Base-by-base conservation (phyloP, 2,888 invertebrate genomes). In the Diplazon laetatorius region DNA sequence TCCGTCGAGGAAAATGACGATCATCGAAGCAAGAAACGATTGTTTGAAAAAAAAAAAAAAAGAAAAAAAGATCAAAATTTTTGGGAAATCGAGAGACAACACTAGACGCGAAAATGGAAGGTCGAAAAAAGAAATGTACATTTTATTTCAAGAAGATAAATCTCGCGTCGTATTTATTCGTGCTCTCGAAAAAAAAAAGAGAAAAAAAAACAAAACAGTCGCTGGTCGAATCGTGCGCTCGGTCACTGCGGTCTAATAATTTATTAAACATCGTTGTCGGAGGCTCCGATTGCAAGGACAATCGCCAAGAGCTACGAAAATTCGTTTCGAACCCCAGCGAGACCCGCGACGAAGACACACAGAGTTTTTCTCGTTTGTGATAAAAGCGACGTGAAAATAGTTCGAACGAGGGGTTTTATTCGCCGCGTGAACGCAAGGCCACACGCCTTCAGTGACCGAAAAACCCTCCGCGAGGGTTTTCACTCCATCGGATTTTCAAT, bases 391-490 rank as follows among this genome's bases (percentile, higher is more conserved):
- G n/a, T n/a, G n/a, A n/a, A n/a, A n/a, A n/a, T 0, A 18, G 10
- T 12, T 3, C 10, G 12, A 22, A n/a, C n/a, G n/a, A 10, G 10
- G 5, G 12, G 8, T 1, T 30, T 50, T 30, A 35, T 65, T 57
- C 10, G 66, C 3, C 1, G 55, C 30, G 14, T 30, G 1, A 55
- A 55, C 55, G 69, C 82, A 79, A 75, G 82, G 78, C 82, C 78
- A 20, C 35, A 55, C 68, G 82, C 80, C 82, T 81, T 80, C 60
- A 22, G 75, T 83, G 82, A 85, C 82, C 46, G 46, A 74, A 80
- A 82, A n/a, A n/a, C n/a, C 82, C 82, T 82, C 80, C 59, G 44
- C 63, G 66, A 82, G 80, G 81, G 76, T 84, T 80, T 72, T 76
- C 78, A 68, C 66, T 70, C 78, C 78, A 77, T 83, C 77, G 81